Conservation (phyloP, 2,888 invertebrate species). For the Lumbricus terrestris region DNA sequence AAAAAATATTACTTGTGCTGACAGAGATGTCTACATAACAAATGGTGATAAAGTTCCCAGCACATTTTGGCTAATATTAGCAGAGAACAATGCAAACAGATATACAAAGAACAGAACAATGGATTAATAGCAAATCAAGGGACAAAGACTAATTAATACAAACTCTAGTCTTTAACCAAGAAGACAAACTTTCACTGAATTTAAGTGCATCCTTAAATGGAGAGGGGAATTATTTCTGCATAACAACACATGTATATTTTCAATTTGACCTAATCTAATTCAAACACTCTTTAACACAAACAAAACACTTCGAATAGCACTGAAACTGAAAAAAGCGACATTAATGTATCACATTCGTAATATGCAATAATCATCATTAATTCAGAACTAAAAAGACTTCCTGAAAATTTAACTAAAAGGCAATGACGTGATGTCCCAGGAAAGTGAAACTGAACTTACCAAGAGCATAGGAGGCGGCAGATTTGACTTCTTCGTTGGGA, state of each 20-base stretch:
- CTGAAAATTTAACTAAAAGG: not conserved
- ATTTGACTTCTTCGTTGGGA: slow-evolving; percentile 92
- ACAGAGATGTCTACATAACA: not conserved
- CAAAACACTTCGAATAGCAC: not conserved
- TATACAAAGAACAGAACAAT: not conserved
- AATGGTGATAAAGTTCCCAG: not conserved
- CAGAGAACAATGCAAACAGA: not conserved
- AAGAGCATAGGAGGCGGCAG: slow-evolving; percentile 93
- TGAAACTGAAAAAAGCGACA: not conserved
- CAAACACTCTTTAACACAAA: too few relatives aligned
- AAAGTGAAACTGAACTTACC: slow-evolving; percentile 60
- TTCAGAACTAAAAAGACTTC: not conserved
- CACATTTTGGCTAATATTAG: not conserved
- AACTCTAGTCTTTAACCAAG: too few relatives aligned
- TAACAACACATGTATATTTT: not conserved
- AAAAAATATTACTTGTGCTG: not conserved
- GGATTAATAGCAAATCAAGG: too few relatives aligned
- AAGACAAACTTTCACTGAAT: not conserved
- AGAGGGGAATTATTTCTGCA: not conserved
- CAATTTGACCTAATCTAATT: not conserved
- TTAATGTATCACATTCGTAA: not conserved
- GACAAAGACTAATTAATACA: too few relatives aligned
- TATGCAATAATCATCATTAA: not conserved
- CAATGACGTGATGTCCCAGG: not conserved
- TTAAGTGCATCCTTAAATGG: not conserved